phyloP scores from a whole-genome alignment of 1,140 invertebrate genomes.

The Nasonia vitripennis region DNA sequence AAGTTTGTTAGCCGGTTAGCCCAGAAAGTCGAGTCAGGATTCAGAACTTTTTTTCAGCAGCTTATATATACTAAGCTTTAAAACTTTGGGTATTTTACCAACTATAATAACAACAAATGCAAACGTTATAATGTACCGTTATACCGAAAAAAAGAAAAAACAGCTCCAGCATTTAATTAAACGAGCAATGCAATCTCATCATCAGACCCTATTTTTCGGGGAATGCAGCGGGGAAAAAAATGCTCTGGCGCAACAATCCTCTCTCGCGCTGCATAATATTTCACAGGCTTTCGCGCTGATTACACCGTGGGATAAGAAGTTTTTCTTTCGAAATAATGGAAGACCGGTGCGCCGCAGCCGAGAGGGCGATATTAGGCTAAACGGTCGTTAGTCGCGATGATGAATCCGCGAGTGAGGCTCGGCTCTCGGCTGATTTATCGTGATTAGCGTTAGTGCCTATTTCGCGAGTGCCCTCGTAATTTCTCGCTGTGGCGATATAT shows the following conservation, averaged over 20 bases:
- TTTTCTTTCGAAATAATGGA: constrained; percentile 35
- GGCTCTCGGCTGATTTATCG: constrained; percentile 21
- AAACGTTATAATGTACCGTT: not conserved
- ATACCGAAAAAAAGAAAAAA: not conserved
- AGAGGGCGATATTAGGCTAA: constrained; percentile 4
- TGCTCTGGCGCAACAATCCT: not conserved
- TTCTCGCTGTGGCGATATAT: not conserved
- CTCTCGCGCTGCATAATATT: not conserved
- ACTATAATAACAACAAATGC: not conserved
- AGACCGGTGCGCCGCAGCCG: not conserved
- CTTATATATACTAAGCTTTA: not conserved
- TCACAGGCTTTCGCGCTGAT: constrained; percentile 16
- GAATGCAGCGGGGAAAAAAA: constrained; percentile 12
- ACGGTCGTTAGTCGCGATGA: constrained; percentile 20
- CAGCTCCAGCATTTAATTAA: not conserved
- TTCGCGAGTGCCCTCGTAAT: not conserved
- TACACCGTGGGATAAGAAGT: constrained; percentile 37
- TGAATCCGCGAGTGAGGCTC: constrained; percentile 8
- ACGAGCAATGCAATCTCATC: not conserved
- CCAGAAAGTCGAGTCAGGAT: no score
- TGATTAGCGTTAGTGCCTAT: not conserved
- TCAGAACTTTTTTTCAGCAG: not conserved
- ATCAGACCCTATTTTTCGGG: constrained; percentile 14
- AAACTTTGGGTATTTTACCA: not conserved
- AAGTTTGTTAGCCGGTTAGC: not conserved